Evolutionary conservation across 2,113 vertebrate genomes (phyloP), one percentile per base, ranked within the genome.

Genomic region (Seriola dumerili): DNA sequence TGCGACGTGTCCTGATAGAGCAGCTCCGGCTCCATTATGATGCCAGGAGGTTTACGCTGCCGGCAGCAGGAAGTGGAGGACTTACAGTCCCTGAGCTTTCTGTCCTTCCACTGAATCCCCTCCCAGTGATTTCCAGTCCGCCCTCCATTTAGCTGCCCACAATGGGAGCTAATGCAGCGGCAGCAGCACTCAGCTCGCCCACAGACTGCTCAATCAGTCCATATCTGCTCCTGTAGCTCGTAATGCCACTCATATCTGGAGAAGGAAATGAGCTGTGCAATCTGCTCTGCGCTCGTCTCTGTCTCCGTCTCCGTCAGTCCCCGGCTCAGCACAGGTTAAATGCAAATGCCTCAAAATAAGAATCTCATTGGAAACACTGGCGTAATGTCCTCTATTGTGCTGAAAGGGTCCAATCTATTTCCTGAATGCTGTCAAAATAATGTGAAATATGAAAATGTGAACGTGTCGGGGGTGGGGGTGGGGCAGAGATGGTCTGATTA

Each of bases 91-190:
- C 50, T 3, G 16, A 76, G 70, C 73, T 72, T 38, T 76, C 25
- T 48, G 48, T 78, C 67, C 81, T 81, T 90, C 86, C 80, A 29
- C 67, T 64, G 76, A 90, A 90, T 90, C n/a, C 81, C 79, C 82
- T 83, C 80, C 82, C 66, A 69, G 36, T 14, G 17, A 86, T 80
- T 87, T 84, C 85, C 85, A 91, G 78, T 83, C 54, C 29, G 13
- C 14, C 80, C 62, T 89, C 90, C 89, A 89, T 88, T 89, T 86
- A 85, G 64, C 82, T 70, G 85, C 86, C 92, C 90, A 93, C 92
- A 93, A 92, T 81, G 76, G 86, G 77, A 84, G 78, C 75, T 84
- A 66, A 85, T 70, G 84, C 17, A 21, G 76, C 59, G 12, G 81
- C 80, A 50, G 85, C 77, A 55, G 77, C 84, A 75, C 88, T 85